Conservation (phyloP, 2,113 vertebrate genomes). For the Falco punctatus region DNA sequence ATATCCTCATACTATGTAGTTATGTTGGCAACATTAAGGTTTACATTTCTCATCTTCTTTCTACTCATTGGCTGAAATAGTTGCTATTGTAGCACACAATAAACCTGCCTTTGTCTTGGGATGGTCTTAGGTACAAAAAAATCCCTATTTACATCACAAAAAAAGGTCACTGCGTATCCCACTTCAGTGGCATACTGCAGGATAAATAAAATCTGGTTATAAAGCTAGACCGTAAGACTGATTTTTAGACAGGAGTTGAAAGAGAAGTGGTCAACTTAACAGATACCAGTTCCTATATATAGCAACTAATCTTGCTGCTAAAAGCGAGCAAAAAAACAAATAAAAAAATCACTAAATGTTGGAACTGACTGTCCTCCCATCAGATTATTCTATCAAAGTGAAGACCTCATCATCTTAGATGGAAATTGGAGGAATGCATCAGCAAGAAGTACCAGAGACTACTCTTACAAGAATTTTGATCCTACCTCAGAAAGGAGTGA, state of each 20-base stretch:
- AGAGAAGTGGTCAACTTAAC: not conserved
- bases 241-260: not conserved
- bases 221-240: not conserved
- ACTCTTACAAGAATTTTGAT: not conserved
- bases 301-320: not conserved
- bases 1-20: not conserved
- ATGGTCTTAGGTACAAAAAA: not conserved
- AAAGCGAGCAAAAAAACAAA: not conserved
- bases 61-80: not conserved
- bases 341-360: not conserved
- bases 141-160: not conserved
- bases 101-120: not conserved
- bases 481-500: not conserved
- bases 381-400: not conserved
- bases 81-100: not conserved
- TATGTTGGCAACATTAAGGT: not conserved
- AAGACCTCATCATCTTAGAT: not conserved
- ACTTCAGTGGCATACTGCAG: not conserved
- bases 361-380: not conserved
- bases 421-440: not conserved
- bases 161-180: not conserved
- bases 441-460: not conserved
- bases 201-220: not conserved
- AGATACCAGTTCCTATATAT: not conserved
- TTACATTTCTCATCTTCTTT: not conserved